Conservation (phyloP, 2,113 vertebrate genomes). For the Amblyopsis rosae region DNA sequence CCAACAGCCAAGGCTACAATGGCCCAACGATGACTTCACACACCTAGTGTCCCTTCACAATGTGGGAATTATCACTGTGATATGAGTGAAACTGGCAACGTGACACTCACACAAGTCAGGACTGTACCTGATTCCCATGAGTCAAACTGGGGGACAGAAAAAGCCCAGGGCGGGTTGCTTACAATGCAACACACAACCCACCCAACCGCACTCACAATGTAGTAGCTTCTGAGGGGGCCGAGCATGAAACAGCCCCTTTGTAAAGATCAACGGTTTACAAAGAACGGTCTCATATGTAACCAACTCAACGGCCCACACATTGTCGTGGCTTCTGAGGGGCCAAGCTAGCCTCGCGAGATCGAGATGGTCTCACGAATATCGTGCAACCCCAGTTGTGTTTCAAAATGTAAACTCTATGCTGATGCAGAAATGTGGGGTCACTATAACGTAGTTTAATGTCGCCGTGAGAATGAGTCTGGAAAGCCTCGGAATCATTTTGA, state of each 20-base stretch:
- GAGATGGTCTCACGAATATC: no score
- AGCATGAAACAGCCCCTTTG: constrained; percentile 63
- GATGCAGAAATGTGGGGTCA: no score
- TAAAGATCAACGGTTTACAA: constrained; percentile 54
- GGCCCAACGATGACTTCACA: constrained; percentile 33
- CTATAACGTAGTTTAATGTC: no score
- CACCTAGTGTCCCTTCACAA: constrained; percentile 6
- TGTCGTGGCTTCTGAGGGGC: no score
- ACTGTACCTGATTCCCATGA: constrained; percentile 62
- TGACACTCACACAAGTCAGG: constrained; percentile 39
- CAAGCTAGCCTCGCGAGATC: no score
- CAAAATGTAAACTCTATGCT: no score
- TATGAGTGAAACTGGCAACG: constrained; percentile 53
- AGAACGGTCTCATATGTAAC: constrained; percentile 41
- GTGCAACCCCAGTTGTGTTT: no score
- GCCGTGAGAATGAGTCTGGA: no score
- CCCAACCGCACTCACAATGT: constrained; percentile 57
- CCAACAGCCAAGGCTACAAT: constrained; percentile 2
- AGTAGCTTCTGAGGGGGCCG: constrained; percentile 53
- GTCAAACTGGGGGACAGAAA: constrained; percentile 58
- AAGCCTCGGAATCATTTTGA: no score
- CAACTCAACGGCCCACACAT: no score
- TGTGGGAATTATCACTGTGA: constrained; percentile 38
- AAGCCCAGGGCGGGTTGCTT: constrained; percentile 39
- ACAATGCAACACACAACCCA: constrained; percentile 53